These are phyloP conservation scores for Drosophila sechellia DNA, from an alignment of 1,140 invertebrate species.

Conservation along the genomic window DNA sequence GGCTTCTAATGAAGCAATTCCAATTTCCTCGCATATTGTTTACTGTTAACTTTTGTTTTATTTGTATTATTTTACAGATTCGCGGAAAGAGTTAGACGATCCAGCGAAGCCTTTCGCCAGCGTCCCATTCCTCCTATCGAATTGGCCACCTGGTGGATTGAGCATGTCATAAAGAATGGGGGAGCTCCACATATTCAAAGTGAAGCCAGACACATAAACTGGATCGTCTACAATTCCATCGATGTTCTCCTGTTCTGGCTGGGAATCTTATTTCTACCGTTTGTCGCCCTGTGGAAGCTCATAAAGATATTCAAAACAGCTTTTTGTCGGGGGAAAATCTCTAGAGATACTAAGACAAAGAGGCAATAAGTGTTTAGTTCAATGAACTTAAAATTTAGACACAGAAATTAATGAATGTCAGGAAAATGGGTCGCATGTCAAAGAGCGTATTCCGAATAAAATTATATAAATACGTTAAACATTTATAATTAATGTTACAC, in stretches of 20 bases:
- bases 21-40: neutral
- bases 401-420: neutral
- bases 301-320: constrained; percentile 4
- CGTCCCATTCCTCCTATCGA: constrained; percentile 85
- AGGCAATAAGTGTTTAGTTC: constrained; percentile 26
- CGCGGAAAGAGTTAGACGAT: constrained; percentile 84
- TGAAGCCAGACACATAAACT: constrained; percentile 86
- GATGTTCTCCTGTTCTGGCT: constrained; percentile 86
- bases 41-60: too few relatives aligned
- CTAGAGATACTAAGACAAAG: constrained; percentile 31
- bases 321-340: constrained; percentile 1
- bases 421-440: neutral
- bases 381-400: neutral
- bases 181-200: constrained; percentile 84
- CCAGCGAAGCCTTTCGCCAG: constrained; percentile 85
- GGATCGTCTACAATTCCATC: constrained; percentile 87
- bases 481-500: neutral
- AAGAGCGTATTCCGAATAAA: neutral
- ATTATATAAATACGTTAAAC: neutral
- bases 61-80: constrained; percentile 59
- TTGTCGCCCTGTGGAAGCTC: constrained; percentile 18
- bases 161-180: constrained; percentile 85
- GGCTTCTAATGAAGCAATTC: neutral
- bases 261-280: constrained; percentile 9
- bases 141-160: constrained; percentile 86